A percentile compares a stretch with the other conserved stretches of the same genome.
These are phyloP conservation scores for Ichneumoninae sp. DNA, from an alignment of 2,888 invertebrate species.

Conservation along the genomic window DNA sequence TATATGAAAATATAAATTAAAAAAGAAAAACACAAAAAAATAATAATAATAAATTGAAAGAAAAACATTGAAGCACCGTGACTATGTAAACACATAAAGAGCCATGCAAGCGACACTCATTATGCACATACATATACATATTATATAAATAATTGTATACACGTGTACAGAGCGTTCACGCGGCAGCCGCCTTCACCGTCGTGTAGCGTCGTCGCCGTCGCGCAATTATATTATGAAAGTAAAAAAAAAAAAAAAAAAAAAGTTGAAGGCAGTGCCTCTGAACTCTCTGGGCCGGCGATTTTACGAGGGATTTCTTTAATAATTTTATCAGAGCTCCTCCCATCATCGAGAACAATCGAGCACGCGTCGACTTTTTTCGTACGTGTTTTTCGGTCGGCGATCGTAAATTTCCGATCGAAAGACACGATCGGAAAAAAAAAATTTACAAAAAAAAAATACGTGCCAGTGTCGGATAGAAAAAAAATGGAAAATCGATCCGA, in stretches of 20 bases:
- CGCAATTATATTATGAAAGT: slow-evolving; percentile 54
- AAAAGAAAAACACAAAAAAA: slow-evolving; percentile 17
- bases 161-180: slow-evolving; percentile 61
- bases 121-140: slow-evolving; percentile 55
- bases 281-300: slow-evolving; percentile 54
- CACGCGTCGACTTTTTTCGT: not conserved
- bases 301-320: slow-evolving; percentile 45
- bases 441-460: not conserved
- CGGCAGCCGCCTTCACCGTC: slow-evolving; percentile 58
- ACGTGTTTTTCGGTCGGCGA: not conserved
- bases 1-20: slow-evolving; percentile 35
- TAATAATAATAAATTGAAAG: slow-evolving; percentile 8
- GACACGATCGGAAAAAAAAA: not conserved
- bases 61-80: slow-evolving; percentile 20
- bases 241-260: slow-evolving; percentile 16
- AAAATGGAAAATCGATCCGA: not conserved
- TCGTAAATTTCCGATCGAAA: not conserved
- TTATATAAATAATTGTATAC: slow-evolving; percentile 58
- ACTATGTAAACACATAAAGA: slow-evolving; percentile 39
- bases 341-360: not conserved
- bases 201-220: slow-evolving; percentile 45
- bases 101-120: slow-evolving; percentile 37
- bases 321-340: slow-evolving; percentile 16
- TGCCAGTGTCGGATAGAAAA: not conserved
- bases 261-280: slow-evolving; percentile 51